A percentile compares a stretch with the other conserved stretches of the same genome.
Conservation (phyloP, 1,140 invertebrate genomes). For the Penaeus japonicus region DNA sequence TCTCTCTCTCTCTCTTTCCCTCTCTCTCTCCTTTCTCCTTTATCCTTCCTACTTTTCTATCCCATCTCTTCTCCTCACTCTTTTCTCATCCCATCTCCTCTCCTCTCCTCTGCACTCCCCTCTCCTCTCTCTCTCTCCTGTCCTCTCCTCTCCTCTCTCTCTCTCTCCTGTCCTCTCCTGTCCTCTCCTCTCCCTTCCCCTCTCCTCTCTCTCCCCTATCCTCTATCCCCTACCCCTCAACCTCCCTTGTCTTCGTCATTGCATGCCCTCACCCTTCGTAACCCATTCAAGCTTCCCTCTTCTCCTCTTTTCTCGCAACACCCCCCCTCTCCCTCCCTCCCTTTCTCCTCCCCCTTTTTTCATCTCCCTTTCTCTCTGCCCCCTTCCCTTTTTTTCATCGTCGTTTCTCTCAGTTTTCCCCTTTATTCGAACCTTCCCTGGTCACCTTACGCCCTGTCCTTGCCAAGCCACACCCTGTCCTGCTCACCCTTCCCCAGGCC, state of each 20-base stretch:
- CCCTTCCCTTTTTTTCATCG: not conserved
- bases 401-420: constrained; percentile 6
- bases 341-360: not conserved
- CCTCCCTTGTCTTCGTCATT: not conserved
- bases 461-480: not conserved
- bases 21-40: not conserved
- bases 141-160: not conserved
- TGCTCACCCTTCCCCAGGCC: not conserved
- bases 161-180: not conserved
- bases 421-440: not conserved
- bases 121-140: not conserved
- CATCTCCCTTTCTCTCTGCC: not conserved
- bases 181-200: not conserved
- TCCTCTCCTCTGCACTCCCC: not conserved
- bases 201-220: not conserved
- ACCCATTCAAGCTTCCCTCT: not conserved
- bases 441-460: too few relatives aligned
- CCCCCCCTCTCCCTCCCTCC: not conserved
- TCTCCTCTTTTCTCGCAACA: not conserved
- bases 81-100: not conserved
- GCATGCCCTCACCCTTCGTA: not conserved
- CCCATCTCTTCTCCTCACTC: not conserved
- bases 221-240: not conserved
- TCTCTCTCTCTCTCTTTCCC: not conserved
- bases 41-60: not conserved